These are phyloP conservation scores for Psettodes erumei DNA, from an alignment of 2,113 vertebrate species.

Conservation along the genomic window DNA sequence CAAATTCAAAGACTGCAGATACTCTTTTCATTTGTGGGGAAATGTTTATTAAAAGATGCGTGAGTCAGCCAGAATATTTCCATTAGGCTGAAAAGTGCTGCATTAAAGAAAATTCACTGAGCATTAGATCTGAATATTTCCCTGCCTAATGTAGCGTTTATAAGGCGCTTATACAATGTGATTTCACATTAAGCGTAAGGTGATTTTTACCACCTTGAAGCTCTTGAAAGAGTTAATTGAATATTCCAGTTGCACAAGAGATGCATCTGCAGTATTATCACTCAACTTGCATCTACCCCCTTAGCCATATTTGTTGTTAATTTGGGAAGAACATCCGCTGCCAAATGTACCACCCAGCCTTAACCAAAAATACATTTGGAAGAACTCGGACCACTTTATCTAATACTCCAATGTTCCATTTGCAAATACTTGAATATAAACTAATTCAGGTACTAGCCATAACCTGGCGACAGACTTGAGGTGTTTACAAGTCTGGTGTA, in stretches of 20 bases:
- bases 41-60: background rate
- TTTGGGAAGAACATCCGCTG: conserved; percentile 37
- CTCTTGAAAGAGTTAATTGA: background rate
- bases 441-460: conserved; percentile 35
- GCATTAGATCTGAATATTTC: background rate
- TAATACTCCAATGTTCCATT: conserved; percentile 60
- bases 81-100: background rate
- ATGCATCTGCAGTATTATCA: background rate
- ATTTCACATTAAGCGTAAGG: background rate
- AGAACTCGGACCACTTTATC: conserved; percentile 51
- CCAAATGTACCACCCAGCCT: conserved; percentile 33
- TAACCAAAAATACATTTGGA: conserved; percentile 77
- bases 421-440: conserved; percentile 43
- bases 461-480: conserved; percentile 13
- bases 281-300: conserved; percentile 14
- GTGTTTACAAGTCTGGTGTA: conserved; percentile 46
- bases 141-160: background rate
- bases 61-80: background rate
- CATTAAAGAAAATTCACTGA: background rate
- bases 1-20: too few relatives aligned
- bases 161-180: background rate
- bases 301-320: conserved; percentile 37
- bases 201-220: background rate
- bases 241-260: conserved; percentile 10
- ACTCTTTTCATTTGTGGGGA: too few relatives aligned